A percentile compares a stretch with the other conserved stretches of the same genome.
These are phyloP conservation scores for Notarius quadriscutis DNA, from an alignment of 2,113 vertebrate species.

Conservation along the genomic window DNA sequence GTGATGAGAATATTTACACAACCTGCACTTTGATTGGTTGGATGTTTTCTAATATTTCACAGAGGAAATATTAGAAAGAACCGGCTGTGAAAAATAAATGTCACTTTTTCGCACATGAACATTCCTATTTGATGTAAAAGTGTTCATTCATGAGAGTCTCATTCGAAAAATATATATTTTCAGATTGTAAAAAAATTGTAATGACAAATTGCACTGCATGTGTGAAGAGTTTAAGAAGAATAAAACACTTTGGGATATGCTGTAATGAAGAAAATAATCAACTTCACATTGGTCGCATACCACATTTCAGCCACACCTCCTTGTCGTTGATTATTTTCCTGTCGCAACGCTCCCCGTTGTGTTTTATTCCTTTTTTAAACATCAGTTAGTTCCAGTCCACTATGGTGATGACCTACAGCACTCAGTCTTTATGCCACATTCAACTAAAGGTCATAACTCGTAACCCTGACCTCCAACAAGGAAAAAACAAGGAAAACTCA, in stretches of 20 bases:
- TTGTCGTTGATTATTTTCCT: neutral
- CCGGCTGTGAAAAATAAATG: too few relatives aligned
- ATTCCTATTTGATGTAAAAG: too few relatives aligned
- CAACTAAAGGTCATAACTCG: neutral
- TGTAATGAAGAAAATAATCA: neutral
- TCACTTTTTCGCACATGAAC: too few relatives aligned
- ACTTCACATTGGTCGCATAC: neutral
- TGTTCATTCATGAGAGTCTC: too few relatives aligned
- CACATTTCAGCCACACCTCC: neutral
- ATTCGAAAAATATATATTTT: too few relatives aligned
- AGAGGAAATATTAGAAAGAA: too few relatives aligned
- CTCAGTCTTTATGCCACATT: neutral
- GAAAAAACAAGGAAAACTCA: neutral
- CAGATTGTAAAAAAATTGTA: too few relatives aligned
- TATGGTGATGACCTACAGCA: neutral
- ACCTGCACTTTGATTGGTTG: too few relatives aligned
- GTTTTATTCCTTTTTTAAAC: neutral
- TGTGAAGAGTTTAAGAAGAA: neutral
- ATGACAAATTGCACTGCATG: too few relatives aligned
- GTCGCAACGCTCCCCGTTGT: neutral
- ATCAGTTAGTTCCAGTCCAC: neutral
- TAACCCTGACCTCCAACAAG: neutral
- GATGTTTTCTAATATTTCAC: too few relatives aligned
- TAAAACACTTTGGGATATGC: neutral
- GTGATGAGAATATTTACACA: too few relatives aligned